Evolutionary conservation across 2,888 invertebrate species (phyloP), one percentile per base, ranked within the genome.

Genomic region (Apotomis betuletana): DNA sequence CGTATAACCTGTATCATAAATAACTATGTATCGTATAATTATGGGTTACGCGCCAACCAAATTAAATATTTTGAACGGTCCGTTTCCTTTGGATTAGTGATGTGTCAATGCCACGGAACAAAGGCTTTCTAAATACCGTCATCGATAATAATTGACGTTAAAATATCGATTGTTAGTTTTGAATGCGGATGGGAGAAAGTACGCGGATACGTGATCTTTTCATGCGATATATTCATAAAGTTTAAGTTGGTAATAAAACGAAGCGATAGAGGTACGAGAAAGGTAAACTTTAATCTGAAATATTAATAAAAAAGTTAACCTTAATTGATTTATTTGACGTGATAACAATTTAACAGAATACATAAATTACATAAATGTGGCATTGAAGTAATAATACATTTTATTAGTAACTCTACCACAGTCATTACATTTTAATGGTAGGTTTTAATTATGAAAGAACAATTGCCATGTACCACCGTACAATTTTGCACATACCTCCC

Each of bases 61-160:
- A 89, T 89, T 88, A 89, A 89, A 89, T 87, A 87, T 88, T 89
- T 87, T 88, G 87, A 87, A 87, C 85, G 86, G 85, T 77, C 83
- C 80, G 85, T 85, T 87, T 85, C 84, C 85, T 85, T 77, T 75
- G 72, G 74, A 70, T 79, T 87, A 88, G 88, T 83, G 89, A 81
- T 85, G 87, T 81, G 77, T 80, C 81, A 79, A 78, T 79, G 76
- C 67, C 62, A 70, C 69, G 51, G 75, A 73, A 67, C 67, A 72
- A 67, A 63, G 72, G 27, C 61, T 41, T 38, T 68, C 51, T 63
- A 62, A 72, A 67, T 58, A 62, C 36, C 55, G 58, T 41, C 59
- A 68, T 68, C 72, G 72, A 72, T 68, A 68, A 68, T 59, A 63
- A 72, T 72, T 72, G 58, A 67, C 52, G 52, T 64, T 64, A 13